Base-by-base conservation (phyloP, 2,113 vertebrate genomes). In the Melanostigma gelatinosum region DNA sequence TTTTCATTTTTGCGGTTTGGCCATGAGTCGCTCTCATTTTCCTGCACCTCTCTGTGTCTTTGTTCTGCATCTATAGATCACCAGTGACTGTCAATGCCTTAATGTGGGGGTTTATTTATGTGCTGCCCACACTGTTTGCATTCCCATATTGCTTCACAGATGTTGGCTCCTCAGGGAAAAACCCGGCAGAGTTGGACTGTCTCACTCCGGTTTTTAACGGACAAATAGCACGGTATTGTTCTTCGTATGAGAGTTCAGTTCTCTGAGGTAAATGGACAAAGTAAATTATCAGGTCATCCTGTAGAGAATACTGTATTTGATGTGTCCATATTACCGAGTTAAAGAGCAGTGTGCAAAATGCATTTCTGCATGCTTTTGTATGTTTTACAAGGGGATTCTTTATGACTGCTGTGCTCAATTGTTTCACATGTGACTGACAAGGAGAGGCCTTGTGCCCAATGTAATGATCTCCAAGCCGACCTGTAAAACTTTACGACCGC, bases 401-500 rank as follows among this genome's bases (percentile, higher is more conserved):
- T 83, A 88, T 82, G 80, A 85, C 76, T 54, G 57, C 79, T 75
- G 48, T 24, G 29, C 79, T 93, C 82, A 89, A 92, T 92, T 90
- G 85, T 90, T 91, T 87, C 81, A 84, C 87, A 87, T 83, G 80
- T 77, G 84, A 89, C 82, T 90, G 92, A 88, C 83, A 94, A 81
- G 83, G 67, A 75, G 77, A 80, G 83, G 77, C 79, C 74, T 85
- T 79, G 50, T 80, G 83, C 77, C 76, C 79, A 50, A 82, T 60
- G 79, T 91, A 93, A 93, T 91, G 90, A 91, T 93, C 88, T 93
- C 78, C 75, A 88, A 82, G 87, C 72, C 24, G 46, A 93, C 90
- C 86, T 92, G 91, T 94, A 93, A 94, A 93, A 92, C 74, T 94
- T 94, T 93, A 95, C 91, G 85, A 80, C 90, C 72, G 79, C 85